Conservation (phyloP, 2,888 invertebrate genomes). For the Flabesymbios commensalis region DNA sequence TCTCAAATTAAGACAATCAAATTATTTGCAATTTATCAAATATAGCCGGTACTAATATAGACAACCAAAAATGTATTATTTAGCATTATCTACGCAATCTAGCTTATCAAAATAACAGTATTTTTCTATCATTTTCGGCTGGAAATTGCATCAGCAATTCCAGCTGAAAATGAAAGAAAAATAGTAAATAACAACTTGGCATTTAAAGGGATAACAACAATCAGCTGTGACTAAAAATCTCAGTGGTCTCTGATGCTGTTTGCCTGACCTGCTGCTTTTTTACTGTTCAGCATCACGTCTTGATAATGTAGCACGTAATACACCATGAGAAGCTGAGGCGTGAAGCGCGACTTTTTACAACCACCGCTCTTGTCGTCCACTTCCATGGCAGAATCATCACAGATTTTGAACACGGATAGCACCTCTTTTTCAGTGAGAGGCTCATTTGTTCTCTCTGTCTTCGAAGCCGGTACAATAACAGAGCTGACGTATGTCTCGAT, state of each 20-base stretch:
- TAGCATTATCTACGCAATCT: too few relatives aligned
- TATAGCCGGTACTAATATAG: too few relatives aligned
- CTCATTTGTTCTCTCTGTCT: slow-evolving; percentile 78
- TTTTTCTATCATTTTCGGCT: too few relatives aligned
- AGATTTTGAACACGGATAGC: slow-evolving; percentile 60
- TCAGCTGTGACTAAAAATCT: too few relatives aligned
- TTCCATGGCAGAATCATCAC: slow-evolving; percentile 19
- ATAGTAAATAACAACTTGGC: too few relatives aligned
- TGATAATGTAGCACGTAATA: slow-evolving; percentile 92
- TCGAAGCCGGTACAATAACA: slow-evolving; percentile 68
- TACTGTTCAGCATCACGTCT: slow-evolving; percentile 74
- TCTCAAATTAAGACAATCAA: too few relatives aligned
- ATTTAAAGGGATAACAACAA: too few relatives aligned
- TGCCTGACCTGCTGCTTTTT: slow-evolving; percentile 49
- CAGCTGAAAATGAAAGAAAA: not conserved
- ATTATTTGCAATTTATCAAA: too few relatives aligned
- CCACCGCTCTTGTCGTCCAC: slow-evolving; percentile 57
- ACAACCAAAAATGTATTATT: too few relatives aligned
- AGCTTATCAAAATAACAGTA: too few relatives aligned
- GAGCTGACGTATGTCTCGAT: slow-evolving; percentile 95
- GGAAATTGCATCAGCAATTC: slow-evolving; percentile 8
- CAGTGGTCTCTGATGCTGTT: too few relatives aligned
- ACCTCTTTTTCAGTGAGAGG: slow-evolving; percentile 91
- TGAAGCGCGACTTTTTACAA: slow-evolving; percentile 62
- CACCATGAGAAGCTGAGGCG: slow-evolving; percentile 84